phyloP scores from a whole-genome alignment of 2,888 invertebrate genomes.

The Drosophila pullipes region DNA sequence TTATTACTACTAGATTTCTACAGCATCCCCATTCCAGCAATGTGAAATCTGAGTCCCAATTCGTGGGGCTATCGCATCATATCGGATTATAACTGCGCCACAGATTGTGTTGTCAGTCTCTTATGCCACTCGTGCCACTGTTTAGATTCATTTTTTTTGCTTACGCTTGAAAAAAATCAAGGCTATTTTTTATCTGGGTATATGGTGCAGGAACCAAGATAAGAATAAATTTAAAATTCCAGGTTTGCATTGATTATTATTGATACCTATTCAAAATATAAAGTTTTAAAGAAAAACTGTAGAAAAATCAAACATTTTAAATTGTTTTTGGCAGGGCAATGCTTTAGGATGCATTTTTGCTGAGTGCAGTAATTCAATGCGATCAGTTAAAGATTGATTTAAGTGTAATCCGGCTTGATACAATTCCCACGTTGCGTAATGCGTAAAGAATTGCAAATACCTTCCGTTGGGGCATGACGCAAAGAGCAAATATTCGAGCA shows the following conservation, averaged over 20 bases:
- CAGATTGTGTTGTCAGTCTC: background rate
- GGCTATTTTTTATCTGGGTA: background rate
- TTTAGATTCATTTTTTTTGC: slow-evolving; percentile 19
- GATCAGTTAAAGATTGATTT: background rate
- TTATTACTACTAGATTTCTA: background rate
- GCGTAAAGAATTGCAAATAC: background rate
- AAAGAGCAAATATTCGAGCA: background rate
- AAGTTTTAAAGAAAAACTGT: background rate
- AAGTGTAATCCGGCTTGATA: background rate
- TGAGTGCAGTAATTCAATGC: background rate
- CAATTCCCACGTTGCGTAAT: background rate
- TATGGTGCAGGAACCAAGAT: background rate
- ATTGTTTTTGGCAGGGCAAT: background rate
- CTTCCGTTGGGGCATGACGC: background rate
- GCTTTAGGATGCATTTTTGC: no score
- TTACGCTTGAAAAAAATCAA: slow-evolving; percentile 15
- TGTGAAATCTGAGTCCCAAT: slow-evolving; percentile 9
- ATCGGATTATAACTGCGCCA: slow-evolving; percentile 30
- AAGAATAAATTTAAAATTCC: background rate
- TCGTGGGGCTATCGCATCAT: background rate
- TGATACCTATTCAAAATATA: background rate
- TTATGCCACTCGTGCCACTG: slow-evolving; percentile 40
- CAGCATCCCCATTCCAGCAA: slow-evolving; percentile 19
- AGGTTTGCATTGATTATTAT: background rate
- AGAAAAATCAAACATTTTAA: background rate